A percentile compares a stretch with the other conserved stretches of the same genome.
Conservation (phyloP, 1,140 invertebrate genomes). For the Drosophila rufa region DNA sequence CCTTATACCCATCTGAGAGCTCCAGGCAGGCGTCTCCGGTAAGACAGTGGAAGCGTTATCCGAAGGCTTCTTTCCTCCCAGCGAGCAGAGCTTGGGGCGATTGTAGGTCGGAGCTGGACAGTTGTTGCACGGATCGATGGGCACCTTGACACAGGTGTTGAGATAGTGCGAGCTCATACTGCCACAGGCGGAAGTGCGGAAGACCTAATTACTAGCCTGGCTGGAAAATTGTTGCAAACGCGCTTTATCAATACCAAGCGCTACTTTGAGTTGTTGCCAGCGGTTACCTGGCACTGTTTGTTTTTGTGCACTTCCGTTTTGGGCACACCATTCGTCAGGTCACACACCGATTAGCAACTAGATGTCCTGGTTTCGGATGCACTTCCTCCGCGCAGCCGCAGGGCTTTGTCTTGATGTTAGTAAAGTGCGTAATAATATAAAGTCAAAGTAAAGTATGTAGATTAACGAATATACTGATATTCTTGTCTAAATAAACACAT, state of each 20-base stretch:
- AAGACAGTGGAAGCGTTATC: conserved; percentile 7
- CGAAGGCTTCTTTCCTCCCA: conserved; percentile 54
- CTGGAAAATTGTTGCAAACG: conserved; percentile 47
- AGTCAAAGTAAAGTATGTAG: too few species aligned
- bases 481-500: too few species aligned
- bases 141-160: conserved; percentile 79
- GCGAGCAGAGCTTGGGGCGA: conserved; percentile 67
- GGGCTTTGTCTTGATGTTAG: not conserved
- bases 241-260: conserved; percentile 75
- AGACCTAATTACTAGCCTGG: conserved; percentile 1
- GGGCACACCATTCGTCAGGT: conserved; percentile 51
- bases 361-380: conserved; percentile 37
- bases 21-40: conserved; percentile 45
- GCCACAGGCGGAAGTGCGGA: conserved; percentile 10
- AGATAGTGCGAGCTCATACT: conserved; percentile 72
- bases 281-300: conserved; percentile 59
- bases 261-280: conserved; percentile 60
- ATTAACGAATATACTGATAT: too few species aligned
- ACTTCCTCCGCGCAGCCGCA: conserved; percentile 37
- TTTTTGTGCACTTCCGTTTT: conserved; percentile 76
- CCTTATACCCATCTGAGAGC: conserved; percentile 65
- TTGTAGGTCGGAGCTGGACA: conserved; percentile 82
- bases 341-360: conserved; percentile 45
- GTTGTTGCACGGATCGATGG: conserved; percentile 83
- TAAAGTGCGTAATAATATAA: too few species aligned